Evolutionary conservation across 2,888 invertebrate species (phyloP).

Genomic region (Tetanocera ferruginea): DNA sequence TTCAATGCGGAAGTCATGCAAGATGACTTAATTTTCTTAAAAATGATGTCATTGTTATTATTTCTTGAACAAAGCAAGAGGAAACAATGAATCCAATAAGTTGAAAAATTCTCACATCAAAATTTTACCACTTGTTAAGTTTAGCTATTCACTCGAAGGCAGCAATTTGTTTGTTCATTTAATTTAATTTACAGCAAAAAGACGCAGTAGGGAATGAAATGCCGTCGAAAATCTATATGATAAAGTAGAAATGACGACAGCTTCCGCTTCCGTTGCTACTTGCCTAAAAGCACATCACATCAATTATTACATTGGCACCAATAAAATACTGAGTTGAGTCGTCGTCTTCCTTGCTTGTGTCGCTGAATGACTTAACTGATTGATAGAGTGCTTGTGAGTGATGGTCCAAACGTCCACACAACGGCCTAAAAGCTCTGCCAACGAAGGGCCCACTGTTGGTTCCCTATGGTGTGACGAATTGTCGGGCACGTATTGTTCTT

Average conservation of each 20-base stretch:
- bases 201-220: no score
- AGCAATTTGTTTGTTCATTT: background rate
- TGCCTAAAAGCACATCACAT: conserved; percentile 19
- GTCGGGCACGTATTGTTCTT: background rate
- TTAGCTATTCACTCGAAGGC: background rate
- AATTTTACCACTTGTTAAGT: background rate
- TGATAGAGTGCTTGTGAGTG: conserved; percentile 38
- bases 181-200: background rate
- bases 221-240: background rate
- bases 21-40: no score
- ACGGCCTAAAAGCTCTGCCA: background rate
- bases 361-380: conserved; percentile 36
- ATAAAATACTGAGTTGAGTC: conserved; percentile 1
- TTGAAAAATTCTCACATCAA: background rate
- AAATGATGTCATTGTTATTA: no score
- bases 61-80: no score
- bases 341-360: conserved; percentile 1
- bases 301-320: conserved; percentile 31
- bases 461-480: background rate
- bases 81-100: no score
- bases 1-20: no score
- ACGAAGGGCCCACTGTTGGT: background rate
- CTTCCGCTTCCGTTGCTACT: no score
- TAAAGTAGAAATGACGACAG: background rate
- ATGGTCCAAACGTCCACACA: background rate